A percentile compares a stretch with the other conserved stretches of the same genome.
Conservation (phyloP, 2,888 invertebrate species). For the Pollenia griseotomentosa region DNA sequence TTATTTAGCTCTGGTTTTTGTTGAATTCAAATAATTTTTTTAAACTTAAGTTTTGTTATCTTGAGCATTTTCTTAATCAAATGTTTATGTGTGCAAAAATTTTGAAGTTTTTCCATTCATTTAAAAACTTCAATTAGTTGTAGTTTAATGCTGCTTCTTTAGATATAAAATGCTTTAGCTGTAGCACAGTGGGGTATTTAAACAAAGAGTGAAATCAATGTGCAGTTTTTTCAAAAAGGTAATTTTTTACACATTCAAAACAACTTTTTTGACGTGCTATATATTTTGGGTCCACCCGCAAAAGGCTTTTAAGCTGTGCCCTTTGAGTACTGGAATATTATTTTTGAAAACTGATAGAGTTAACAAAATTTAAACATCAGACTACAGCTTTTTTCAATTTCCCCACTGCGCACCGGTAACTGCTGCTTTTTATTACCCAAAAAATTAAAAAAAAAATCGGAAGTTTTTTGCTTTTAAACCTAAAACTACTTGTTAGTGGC, state of each 20-base stretch:
- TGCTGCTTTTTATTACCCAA: slow-evolving; percentile 40
- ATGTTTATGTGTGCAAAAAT: slow-evolving; percentile 31
- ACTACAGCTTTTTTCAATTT: background rate
- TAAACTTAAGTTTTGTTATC: background rate
- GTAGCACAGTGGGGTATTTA: too few species aligned
- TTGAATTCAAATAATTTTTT: slow-evolving; percentile 8
- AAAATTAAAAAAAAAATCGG: slow-evolving; percentile 41
- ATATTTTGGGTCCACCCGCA: too few species aligned
- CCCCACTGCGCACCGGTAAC: background rate
- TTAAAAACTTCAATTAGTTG: slow-evolving; percentile 47
- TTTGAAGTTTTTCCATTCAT: slow-evolving; percentile 53
- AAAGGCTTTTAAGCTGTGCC: too few species aligned
- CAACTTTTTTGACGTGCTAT: too few species aligned
- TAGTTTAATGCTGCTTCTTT: slow-evolving; percentile 39
- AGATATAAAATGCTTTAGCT: too few species aligned
- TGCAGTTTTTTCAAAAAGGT: background rate
- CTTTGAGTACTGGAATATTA: too few species aligned
- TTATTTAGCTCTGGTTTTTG: background rate
- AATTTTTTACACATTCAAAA: background rate
- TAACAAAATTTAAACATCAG: too few species aligned
- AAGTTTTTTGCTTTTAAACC: slow-evolving; percentile 41
- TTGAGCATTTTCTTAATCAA: background rate
- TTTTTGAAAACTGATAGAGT: too few species aligned
- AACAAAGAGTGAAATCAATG: too few species aligned
- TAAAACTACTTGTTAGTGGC: slow-evolving; percentile 60